Evolutionary conservation across 2,888 invertebrate genomes (phyloP).

Genomic region (Ophraella communa): DNA sequence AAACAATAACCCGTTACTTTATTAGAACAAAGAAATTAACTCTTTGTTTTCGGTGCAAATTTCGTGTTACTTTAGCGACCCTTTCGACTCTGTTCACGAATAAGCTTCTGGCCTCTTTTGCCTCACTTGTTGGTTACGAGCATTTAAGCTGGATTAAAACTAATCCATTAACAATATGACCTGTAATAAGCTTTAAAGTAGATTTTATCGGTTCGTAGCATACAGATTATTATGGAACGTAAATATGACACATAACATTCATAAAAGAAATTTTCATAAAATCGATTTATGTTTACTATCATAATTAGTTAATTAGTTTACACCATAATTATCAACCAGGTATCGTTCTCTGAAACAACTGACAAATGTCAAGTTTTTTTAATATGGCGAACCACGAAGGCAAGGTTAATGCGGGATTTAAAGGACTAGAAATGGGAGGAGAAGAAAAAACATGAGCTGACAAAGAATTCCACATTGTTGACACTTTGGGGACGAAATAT

Average conservation of each 20-base stretch:
- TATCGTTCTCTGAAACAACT: too few species aligned
- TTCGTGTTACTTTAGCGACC: conserved; percentile 4
- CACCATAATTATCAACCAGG: too few species aligned
- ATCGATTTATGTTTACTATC: too few species aligned
- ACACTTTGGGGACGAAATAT: too few species aligned
- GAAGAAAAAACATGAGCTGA: too few species aligned
- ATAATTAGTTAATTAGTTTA: too few species aligned
- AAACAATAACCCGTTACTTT: background rate
- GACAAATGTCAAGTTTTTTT: too few species aligned
- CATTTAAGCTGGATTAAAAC: conserved; percentile 22
- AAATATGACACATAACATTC: background rate
- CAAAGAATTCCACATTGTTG: too few species aligned
- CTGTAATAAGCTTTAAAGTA: conserved; percentile 20
- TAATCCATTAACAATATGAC: conserved; percentile 27
- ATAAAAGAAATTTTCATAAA: too few species aligned
- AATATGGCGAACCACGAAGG: too few species aligned
- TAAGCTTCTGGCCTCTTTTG: conserved; percentile 25
- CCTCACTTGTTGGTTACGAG: conserved; percentile 21
- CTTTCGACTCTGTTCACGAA: conserved; percentile 8
- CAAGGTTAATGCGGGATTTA: too few species aligned
- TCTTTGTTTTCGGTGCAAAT: conserved; percentile 1
- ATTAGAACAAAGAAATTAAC: conserved; percentile 12
- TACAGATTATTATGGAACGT: background rate
- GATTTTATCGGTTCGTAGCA: background rate
- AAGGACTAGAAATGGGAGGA: too few species aligned